Base-by-base conservation (phyloP, 2,113 vertebrate species). In the Heliornis fulica region DNA sequence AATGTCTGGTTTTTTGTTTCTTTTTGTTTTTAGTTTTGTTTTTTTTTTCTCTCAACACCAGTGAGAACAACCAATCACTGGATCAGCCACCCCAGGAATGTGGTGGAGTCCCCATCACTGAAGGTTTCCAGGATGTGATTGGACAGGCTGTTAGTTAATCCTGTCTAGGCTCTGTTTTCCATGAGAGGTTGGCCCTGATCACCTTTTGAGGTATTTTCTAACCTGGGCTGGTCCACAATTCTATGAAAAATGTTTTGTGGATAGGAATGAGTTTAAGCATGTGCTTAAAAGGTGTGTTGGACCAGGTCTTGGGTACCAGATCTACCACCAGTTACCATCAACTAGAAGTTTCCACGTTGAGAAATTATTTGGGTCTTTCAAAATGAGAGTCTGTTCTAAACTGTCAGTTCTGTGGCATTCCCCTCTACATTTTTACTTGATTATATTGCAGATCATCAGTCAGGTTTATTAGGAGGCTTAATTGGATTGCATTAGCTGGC, bases 401-500 rank as follows among this genome's bases (percentile, higher is more conserved):
- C 83, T 69, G 92, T 87, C 92, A 92, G n/a, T 71, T 51, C 69
- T 1, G n/a, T 72, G 83, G 88, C 69, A 40, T 80, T 96, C 84
- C 45, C 66, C 70, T 89, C 60, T 48, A 20, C 64, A 53, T 88
- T 83, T 80, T 76, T 63, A 38, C 63, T 80, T 77, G 81, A 89
- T 92, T 89, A 89, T 54, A 70, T 9, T 88, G 92, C 84, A 91
- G 89, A 65, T 93, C 88, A 85, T 95, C 89, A 78, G 91, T 45
- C 90, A 95, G 89, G 89, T 95, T 96, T 95, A 91, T 96, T 93
- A 88, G 92, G 50, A 92, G 50, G 23, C 72, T 96, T 95, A 96
- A 95, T 81, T 93, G 93, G 89, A 91, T 95, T 65, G 84, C 91
- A 91, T 96, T 94, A 95, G 94, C 89, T 93, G 87, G 70, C 95